Evolutionary conservation across 2,888 invertebrate genomes (phyloP).

Genomic region (Zygogramma bicolorata): DNA sequence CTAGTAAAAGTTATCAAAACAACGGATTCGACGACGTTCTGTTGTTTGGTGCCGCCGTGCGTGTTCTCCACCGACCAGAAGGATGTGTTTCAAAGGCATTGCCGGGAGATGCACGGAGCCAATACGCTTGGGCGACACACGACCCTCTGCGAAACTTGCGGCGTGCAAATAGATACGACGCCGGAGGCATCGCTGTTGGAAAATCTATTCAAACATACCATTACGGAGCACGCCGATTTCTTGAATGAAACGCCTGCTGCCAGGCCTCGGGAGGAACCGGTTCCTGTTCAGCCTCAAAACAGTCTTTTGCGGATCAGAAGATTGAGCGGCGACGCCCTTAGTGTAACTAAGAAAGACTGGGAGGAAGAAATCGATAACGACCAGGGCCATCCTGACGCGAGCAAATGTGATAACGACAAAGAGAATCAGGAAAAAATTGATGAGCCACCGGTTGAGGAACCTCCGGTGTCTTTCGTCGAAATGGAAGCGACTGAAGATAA

Average conservation of each 20-base stretch:
- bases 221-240: slow-evolving; percentile 48
- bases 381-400: slow-evolving; percentile 28
- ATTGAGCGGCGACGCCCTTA: slow-evolving; percentile 68
- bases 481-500: slow-evolving; percentile 57
- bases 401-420: background rate
- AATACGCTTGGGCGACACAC: slow-evolving; percentile 32
- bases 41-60: slow-evolving; percentile 59
- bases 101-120: slow-evolving; percentile 55
- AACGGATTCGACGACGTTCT: slow-evolving; percentile 50
- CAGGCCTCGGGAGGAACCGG: background rate
- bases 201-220: slow-evolving; percentile 51
- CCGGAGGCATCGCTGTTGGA: slow-evolving; percentile 43
- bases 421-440: background rate
- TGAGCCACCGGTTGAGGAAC: slow-evolving; percentile 6
- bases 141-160: slow-evolving; percentile 48
- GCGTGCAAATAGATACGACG: slow-evolving; percentile 37
- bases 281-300: slow-evolving; percentile 2
- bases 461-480: slow-evolving; percentile 23
- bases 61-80: slow-evolving; percentile 55
- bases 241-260: slow-evolving; percentile 5
- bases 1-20: slow-evolving; percentile 50
- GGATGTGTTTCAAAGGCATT: slow-evolving; percentile 59
- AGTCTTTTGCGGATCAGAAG: slow-evolving; percentile 59
- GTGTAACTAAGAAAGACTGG: slow-evolving; percentile 58
- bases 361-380: slow-evolving; percentile 31